phyloP scores from a whole-genome alignment of 2,888 invertebrate genomes.

The Cerastis leucographa region DNA sequence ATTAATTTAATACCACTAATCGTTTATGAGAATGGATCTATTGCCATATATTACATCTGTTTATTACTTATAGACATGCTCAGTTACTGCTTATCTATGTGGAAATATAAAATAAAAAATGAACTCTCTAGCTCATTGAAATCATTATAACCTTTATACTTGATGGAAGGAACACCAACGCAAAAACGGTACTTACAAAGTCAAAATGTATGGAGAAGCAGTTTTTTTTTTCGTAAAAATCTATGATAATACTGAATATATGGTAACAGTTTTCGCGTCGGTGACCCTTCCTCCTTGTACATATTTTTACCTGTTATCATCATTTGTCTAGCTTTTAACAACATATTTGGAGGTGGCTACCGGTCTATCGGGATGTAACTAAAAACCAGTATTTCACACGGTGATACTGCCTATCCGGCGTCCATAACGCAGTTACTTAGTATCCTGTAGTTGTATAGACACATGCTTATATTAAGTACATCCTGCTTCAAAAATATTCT shows the following conservation, averaged over 20 bases:
- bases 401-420: background rate
- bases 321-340: background rate
- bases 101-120: background rate
- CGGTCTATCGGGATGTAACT: too few relatives aligned
- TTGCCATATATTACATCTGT: conserved; percentile 26
- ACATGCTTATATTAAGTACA: background rate
- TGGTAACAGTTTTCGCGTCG: too few relatives aligned
- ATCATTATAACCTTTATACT: background rate
- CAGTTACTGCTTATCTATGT: background rate
- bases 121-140: background rate
- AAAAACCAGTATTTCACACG: background rate
- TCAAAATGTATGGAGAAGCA: too few relatives aligned
- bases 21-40: conserved; percentile 44
- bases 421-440: background rate
- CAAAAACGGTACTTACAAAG: too few relatives aligned
- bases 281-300: too few relatives aligned
- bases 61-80: conserved; percentile 22
- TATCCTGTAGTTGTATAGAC: background rate
- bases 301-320: background rate
- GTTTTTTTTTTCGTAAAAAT: too few relatives aligned
- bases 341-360: background rate
- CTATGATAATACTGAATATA: too few relatives aligned
- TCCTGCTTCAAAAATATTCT: background rate
- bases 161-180: too few relatives aligned
- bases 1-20: conserved; percentile 63